Evolutionary conservation across 35 echinoderm and acorn worm genomes (phyloP).

Genomic region (Patiria miniata): DNA sequence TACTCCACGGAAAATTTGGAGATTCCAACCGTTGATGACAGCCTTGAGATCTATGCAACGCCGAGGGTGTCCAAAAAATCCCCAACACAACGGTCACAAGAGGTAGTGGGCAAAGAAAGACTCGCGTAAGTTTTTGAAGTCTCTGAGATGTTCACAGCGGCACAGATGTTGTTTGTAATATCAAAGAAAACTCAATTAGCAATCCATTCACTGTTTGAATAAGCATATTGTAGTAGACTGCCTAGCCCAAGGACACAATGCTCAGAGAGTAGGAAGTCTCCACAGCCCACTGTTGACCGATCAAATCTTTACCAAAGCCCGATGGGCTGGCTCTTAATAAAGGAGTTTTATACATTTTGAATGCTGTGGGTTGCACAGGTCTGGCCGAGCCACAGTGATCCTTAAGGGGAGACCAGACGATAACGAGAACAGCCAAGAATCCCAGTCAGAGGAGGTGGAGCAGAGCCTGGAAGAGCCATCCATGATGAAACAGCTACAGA

Average conservation of each 20-base stretch:
- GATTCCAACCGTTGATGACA: conserved; percentile 77
- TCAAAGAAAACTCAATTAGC: too few relatives aligned
- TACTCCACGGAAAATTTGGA: conserved; percentile 62
- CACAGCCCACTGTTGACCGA: too few relatives aligned
- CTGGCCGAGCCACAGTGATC: background rate
- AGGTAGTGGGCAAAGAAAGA: background rate
- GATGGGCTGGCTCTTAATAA: too few relatives aligned
- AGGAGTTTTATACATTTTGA: too few relatives aligned
- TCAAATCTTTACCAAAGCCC: too few relatives aligned
- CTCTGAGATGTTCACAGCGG: too few relatives aligned
- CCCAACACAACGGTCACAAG: conserved; percentile 1
- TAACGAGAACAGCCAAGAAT: background rate
- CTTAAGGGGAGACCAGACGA: conserved; percentile 1
- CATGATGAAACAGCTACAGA: conserved; percentile 84
- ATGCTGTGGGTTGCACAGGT: background rate
- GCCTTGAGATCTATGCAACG: conserved; percentile 73
- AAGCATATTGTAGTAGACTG: too few relatives aligned
- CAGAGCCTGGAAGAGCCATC: conserved; percentile 69
- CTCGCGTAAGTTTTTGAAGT: too few relatives aligned
- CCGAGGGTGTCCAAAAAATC: conserved; percentile 44
- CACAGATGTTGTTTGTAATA: too few relatives aligned
- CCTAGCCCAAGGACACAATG: too few relatives aligned
- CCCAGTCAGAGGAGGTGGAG: background rate
- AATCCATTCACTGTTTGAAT: too few relatives aligned
- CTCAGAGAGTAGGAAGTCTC: too few relatives aligned